Conservation (phyloP, 1,140 invertebrate genomes). For the Microplitis demolitor region DNA sequence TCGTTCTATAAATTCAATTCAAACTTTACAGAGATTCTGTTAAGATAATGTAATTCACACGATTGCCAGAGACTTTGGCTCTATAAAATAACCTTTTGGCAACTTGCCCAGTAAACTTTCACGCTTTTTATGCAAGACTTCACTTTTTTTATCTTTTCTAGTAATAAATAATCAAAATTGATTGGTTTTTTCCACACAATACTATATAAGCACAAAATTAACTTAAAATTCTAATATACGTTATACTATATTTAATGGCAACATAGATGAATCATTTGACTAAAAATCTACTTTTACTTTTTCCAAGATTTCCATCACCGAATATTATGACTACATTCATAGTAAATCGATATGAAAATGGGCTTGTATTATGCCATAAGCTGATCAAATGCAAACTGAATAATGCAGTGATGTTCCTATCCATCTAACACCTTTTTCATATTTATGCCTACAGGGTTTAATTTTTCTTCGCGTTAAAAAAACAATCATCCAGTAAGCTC, state of each 20-base stretch:
- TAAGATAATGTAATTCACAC: conserved; percentile 3
- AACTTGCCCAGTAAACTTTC: neutral
- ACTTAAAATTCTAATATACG: too few relatives aligned
- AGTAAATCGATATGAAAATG: conserved; percentile 11
- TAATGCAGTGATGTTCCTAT: conserved; percentile 21
- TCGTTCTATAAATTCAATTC: neutral
- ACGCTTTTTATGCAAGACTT: neutral
- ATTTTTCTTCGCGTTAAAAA: neutral
- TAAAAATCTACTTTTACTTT: too few relatives aligned
- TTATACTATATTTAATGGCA: too few relatives aligned
- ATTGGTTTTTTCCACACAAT: too few relatives aligned
- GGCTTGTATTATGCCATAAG: conserved; percentile 21
- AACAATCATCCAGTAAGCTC: neutral
- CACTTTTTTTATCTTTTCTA: neutral
- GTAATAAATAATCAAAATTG: too few relatives aligned
- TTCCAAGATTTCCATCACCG: neutral
- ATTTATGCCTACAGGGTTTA: conserved; percentile 5
- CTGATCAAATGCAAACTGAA: conserved; percentile 30
- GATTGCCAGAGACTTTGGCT: neutral
- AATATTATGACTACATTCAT: neutral
- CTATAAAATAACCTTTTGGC: neutral
- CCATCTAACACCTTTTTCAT: neutral
- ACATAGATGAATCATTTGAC: too few relatives aligned
- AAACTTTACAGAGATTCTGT: neutral
- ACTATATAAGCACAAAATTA: too few relatives aligned